A percentile compares a stretch with the other conserved stretches of the same genome.
Conservation (phyloP, 2,888 invertebrate genomes). For the Drosophila niveifrons region DNA sequence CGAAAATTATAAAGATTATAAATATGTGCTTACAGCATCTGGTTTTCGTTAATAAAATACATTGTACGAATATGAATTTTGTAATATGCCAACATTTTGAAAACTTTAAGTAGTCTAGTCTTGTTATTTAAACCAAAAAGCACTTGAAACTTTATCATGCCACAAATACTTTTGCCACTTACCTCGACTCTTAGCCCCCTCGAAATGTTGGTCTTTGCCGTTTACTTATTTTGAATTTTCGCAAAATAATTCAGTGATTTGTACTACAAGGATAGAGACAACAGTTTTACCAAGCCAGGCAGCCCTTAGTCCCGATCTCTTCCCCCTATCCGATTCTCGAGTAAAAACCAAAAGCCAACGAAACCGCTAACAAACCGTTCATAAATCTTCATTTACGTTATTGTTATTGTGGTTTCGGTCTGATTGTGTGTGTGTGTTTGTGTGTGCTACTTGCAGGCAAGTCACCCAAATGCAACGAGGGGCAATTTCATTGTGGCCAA, state of each 20-base stretch:
- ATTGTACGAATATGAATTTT: slow-evolving; percentile 9
- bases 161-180: slow-evolving; percentile 27
- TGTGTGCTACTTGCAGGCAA: slow-evolving; percentile 85
- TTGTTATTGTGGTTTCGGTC: slow-evolving; percentile 59
- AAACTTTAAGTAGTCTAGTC: slow-evolving; percentile 19
- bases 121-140: slow-evolving; percentile 31
- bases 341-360: slow-evolving; percentile 25
- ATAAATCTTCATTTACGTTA: slow-evolving; percentile 79
- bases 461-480: slow-evolving; percentile 87
- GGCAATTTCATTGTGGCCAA: slow-evolving; percentile 91
- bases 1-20: too few relatives aligned
- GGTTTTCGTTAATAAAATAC: slow-evolving; percentile 11
- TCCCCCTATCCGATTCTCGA: background rate
- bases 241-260: slow-evolving; percentile 73
- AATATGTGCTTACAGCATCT: background rate
- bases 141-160: slow-evolving; percentile 47
- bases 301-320: background rate
- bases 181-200: background rate
- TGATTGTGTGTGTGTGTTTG: slow-evolving; percentile 5
- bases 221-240: slow-evolving; percentile 49
- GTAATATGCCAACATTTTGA: slow-evolving; percentile 18
- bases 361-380: slow-evolving; percentile 69
- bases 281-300: background rate
- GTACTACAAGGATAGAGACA: slow-evolving; percentile 40
- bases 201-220: slow-evolving; percentile 26